Evolutionary conservation across 2,113 vertebrate species (phyloP).

Genomic region (Solea senegalensis): DNA sequence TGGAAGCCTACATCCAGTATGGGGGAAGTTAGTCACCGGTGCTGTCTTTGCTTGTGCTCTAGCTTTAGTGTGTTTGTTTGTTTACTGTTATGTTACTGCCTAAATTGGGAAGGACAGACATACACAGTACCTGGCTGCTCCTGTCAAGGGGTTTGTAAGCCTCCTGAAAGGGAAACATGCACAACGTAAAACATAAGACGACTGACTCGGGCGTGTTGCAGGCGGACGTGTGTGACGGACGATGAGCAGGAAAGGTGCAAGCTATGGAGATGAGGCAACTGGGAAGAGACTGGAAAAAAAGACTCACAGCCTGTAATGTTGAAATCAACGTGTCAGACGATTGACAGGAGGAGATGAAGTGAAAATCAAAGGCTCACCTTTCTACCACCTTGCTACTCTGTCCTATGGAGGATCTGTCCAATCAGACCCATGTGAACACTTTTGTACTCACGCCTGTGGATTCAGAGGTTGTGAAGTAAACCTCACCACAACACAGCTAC

Average conservation of each 20-base stretch:
- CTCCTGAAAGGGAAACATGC: constrained; percentile 56
- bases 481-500: constrained; percentile 40
- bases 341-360: constrained; percentile 24
- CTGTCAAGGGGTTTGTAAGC: constrained; percentile 44
- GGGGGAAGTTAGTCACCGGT: constrained; percentile 53
- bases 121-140: constrained; percentile 17
- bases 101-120: constrained; percentile 25
- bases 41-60: constrained; percentile 68
- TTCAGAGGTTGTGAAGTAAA: constrained; percentile 33
- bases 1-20: constrained; percentile 34
- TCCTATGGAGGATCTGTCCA: constrained; percentile 15
- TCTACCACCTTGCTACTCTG: constrained; percentile 37
- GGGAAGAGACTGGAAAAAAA: constrained; percentile 18
- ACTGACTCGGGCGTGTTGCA: constrained; percentile 4
- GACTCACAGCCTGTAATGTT: constrained; percentile 63
- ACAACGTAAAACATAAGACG: constrained; percentile 57
- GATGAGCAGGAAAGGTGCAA: constrained; percentile 19
- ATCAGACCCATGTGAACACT: constrained; percentile 33
- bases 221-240: constrained; percentile 10
- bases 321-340: constrained; percentile 25
- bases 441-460: constrained; percentile 60
- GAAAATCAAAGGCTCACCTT: constrained; percentile 38
- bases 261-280: constrained; percentile 22
- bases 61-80: constrained; percentile 65
- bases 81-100: constrained; percentile 64